phyloP scores from a whole-genome alignment of 2,797 vertebrate species.

The Scyliorhinus canicula region DNA sequence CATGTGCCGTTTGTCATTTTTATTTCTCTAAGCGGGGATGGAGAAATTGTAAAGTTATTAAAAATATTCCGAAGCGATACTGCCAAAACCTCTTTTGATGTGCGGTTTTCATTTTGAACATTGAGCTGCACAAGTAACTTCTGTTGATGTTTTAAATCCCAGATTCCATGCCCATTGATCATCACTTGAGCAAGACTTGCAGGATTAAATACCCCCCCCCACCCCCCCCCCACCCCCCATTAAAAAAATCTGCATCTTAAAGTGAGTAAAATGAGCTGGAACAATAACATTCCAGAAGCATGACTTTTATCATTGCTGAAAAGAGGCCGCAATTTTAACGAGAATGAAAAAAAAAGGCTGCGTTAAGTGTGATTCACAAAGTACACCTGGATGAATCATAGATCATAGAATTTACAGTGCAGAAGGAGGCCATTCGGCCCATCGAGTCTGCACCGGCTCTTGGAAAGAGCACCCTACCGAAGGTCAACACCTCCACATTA shows the following conservation, averaged over 20 bases:
- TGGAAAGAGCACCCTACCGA: too few relatives aligned
- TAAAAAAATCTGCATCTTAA: not conserved
- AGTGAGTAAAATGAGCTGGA: not conserved
- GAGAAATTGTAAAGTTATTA: not conserved
- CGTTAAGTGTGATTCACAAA: not conserved
- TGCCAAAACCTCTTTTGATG: not conserved
- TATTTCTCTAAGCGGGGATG: not conserved
- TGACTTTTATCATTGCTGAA: not conserved
- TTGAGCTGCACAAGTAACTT: not conserved
- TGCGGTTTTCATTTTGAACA: not conserved
- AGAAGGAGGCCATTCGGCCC: too few relatives aligned
- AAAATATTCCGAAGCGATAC: not conserved
- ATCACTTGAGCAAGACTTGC: not conserved
- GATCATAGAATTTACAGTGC: too few relatives aligned
- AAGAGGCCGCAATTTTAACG: not conserved
- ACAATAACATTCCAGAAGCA: not conserved
- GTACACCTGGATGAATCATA: not conserved
- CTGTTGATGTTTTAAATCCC: not conserved
- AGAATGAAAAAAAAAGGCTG: too few relatives aligned
- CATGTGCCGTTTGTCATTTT: not conserved
- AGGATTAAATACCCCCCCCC: too few relatives aligned
- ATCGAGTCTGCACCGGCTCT: too few relatives aligned
- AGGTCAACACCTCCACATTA: too few relatives aligned
- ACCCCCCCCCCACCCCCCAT: too few relatives aligned
- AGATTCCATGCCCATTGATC: not conserved